Conservation (phyloP, 2,113 vertebrate species). For the Excalfactoria chinensis region DNA sequence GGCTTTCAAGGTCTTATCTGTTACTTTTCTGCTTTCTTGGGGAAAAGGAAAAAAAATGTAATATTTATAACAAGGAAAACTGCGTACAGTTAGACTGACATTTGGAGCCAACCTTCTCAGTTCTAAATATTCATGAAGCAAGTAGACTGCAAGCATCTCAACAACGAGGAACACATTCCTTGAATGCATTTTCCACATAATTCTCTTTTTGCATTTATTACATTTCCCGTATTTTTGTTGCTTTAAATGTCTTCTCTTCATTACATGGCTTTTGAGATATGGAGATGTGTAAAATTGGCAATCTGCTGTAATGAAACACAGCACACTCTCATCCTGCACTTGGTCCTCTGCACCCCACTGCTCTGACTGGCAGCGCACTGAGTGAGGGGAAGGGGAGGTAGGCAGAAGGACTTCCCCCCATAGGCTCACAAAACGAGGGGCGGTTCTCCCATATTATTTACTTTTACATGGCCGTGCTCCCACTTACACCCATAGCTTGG, state of each 20-base stretch:
- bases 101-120: slow-evolving; percentile 46
- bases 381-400: neutral
- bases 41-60: slow-evolving; percentile 41
- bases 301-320: neutral
- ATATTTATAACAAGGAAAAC: slow-evolving; percentile 55
- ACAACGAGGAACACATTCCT: neutral
- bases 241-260: neutral
- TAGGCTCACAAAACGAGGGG: neutral
- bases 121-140: slow-evolving; percentile 72
- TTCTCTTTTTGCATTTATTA: slow-evolving; percentile 22
- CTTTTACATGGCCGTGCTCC: rapidly evolving
- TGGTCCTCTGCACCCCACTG: neutral
- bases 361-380: neutral
- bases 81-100: slow-evolving; percentile 43
- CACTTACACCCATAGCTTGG: rapidly evolving
- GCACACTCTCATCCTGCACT: neutral
- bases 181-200: neutral
- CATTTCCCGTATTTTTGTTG: neutral
- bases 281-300: neutral
- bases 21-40: slow-evolving; percentile 28
- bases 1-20: slow-evolving; percentile 38
- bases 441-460: rapidly evolving
- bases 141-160: neutral
- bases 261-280: neutral
- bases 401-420: neutral